Evolutionary conservation across 2,797 vertebrate genomes (phyloP).

Genomic region (Catostomus latipinnis): DNA sequence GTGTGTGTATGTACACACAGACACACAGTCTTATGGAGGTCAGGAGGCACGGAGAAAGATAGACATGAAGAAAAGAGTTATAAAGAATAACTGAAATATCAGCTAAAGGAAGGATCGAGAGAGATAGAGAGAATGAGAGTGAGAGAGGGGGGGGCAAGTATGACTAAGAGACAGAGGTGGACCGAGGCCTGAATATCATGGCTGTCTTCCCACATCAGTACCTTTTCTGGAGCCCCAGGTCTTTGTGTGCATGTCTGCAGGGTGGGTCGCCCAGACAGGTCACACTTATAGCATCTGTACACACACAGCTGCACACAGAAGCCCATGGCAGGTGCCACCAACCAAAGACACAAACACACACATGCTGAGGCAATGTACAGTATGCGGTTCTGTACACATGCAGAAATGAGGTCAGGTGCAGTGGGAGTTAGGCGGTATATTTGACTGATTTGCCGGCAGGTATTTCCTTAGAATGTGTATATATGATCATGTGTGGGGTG

Average conservation of each 20-base stretch:
- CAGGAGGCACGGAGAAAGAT: conserved; percentile 6
- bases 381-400: background rate
- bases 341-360: background rate
- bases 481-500: conserved; percentile 23
- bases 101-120: background rate
- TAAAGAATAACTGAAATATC: background rate
- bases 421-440: conserved; percentile 4
- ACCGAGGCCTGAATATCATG: conserved; percentile 49
- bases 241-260: conserved; percentile 21
- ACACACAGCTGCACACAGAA: conserved; percentile 62
- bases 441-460: background rate
- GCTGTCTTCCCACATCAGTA: conserved; percentile 56
- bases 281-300: conserved; percentile 73
- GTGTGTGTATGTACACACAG: background rate
- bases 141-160: conserved; percentile 34
- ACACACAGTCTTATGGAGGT: conserved; percentile 23
- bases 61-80: conserved; percentile 24
- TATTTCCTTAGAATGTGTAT: conserved; percentile 18
- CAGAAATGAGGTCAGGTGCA: conserved; percentile 12
- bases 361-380: conserved; percentile 2
- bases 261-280: conserved; percentile 62
- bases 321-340: conserved; percentile 36
- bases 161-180: conserved; percentile 43
- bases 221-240: conserved; percentile 36
- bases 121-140: conserved; percentile 16